These are phyloP conservation scores for Drosophila tristis DNA, from an alignment of 1,140 invertebrate genomes.

Conservation along the genomic window DNA sequence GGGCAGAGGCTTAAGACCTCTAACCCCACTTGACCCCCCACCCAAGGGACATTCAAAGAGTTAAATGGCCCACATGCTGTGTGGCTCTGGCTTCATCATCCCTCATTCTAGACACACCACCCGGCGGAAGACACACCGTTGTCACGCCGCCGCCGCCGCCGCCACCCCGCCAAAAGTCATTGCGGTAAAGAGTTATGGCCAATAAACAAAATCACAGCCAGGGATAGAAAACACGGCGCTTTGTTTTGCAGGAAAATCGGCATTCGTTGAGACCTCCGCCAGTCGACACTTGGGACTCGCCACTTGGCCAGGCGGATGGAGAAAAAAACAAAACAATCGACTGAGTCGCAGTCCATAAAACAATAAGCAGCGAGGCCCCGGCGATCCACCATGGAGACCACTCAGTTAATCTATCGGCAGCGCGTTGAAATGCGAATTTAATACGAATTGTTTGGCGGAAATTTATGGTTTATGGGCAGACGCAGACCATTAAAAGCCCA, in stretches of 20 bases:
- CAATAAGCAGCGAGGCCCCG: constrained; percentile 14
- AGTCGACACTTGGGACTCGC: constrained; percentile 40
- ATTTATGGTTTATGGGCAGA: constrained; percentile 64
- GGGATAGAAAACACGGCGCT: constrained; percentile 47
- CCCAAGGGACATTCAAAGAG: constrained; percentile 18
- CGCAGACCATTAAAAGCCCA: constrained; percentile 28
- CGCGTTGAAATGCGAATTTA: constrained; percentile 74
- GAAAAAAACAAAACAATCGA: constrained; percentile 50
- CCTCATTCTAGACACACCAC: not conserved
- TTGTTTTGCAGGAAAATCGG: constrained; percentile 52
- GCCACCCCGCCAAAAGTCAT: constrained; percentile 47
- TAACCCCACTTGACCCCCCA: constrained; percentile 35
- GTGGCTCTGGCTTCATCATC: not conserved
- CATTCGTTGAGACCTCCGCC: constrained; percentile 9
- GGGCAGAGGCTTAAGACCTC: constrained; percentile 5
- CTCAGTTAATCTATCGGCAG: constrained; percentile 58
- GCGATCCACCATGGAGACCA: constrained; percentile 6
- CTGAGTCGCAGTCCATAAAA: constrained; percentile 56
- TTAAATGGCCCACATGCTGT: constrained; percentile 41
- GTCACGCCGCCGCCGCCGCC: constrained; percentile 31
- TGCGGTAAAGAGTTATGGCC: constrained; percentile 79
- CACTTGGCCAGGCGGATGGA: constrained; percentile 20
- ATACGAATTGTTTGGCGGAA: constrained; percentile 68
- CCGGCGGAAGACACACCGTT: constrained; percentile 15
- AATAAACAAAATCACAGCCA: constrained; percentile 78